Percentiles rank a stretch among this genome's conserved stretches.
Evolutionary conservation across 2,888 invertebrate species (phyloP).

Genomic region (Amblyteles armatorius): DNA sequence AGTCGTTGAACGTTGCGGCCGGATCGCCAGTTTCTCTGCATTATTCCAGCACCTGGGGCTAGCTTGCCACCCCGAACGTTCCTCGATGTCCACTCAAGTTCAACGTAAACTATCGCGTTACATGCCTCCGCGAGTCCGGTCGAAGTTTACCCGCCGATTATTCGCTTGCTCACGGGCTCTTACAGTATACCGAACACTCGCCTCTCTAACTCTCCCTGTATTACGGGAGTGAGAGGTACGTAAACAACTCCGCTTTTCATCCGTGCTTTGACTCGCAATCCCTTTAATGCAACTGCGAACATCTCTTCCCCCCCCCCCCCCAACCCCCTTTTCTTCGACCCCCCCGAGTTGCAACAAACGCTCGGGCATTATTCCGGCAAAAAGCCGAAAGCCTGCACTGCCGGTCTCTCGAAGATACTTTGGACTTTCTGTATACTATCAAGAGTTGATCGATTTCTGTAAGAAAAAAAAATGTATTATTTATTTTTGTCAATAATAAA

Average conservation of each 20-base stretch:
- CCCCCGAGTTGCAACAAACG: slow-evolving; percentile 28
- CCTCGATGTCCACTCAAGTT: slow-evolving; percentile 71
- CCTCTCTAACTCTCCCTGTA: neutral
- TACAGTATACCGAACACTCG: slow-evolving; percentile 15
- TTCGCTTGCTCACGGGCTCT: slow-evolving; percentile 33
- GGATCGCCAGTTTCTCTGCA: slow-evolving; percentile 37
- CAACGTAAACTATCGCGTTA: slow-evolving; percentile 72
- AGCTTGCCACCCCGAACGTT: slow-evolving; percentile 61
- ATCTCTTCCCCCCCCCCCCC: neutral
- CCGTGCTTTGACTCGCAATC: slow-evolving; percentile 60
- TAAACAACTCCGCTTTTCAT: neutral
- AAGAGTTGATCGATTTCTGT: no score
- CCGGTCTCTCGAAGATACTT: slow-evolving; percentile 1
- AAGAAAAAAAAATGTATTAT: no score
- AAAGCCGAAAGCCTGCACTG: slow-evolving; percentile 54
- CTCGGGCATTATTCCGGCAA: slow-evolving; percentile 66
- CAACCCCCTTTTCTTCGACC: no score
- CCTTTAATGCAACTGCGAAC: slow-evolving; percentile 60
- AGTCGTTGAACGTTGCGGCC: neutral
- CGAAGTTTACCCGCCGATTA: slow-evolving; percentile 61
- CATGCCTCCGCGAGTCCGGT: slow-evolving; percentile 50
- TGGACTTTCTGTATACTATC: neutral
- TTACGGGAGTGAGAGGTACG: slow-evolving; percentile 14
- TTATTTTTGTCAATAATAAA: no score
- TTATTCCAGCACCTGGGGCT: slow-evolving; percentile 61